Conservation (phyloP, 2,888 invertebrate genomes). For the Ochlodes sylvanus region DNA sequence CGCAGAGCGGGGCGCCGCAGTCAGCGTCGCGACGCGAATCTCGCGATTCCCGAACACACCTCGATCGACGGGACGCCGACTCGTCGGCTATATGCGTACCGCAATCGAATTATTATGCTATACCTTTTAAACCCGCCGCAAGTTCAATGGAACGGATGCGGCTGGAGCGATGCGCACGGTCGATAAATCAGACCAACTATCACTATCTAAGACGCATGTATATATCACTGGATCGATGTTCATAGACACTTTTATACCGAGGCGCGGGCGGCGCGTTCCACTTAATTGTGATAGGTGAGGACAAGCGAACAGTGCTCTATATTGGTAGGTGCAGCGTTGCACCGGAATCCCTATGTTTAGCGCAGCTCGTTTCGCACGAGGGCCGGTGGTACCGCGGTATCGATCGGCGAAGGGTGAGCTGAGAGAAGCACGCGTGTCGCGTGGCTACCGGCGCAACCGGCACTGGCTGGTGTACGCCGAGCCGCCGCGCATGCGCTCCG, state of each 20-base stretch:
- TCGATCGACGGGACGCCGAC: conserved; percentile 63
- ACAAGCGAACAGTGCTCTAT: conserved; percentile 52
- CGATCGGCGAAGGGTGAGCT: conserved; percentile 52
- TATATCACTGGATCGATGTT: conserved; percentile 41
- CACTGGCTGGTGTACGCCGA: conserved; percentile 72
- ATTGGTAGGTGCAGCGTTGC: conserved; percentile 69
- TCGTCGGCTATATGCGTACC: conserved; percentile 48
- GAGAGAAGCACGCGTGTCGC: conserved; percentile 70
- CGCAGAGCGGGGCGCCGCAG: conserved; percentile 66
- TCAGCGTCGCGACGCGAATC: conserved; percentile 57
- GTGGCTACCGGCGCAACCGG: conserved; percentile 80
- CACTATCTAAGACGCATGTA: conserved; percentile 49
- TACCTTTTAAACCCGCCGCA: conserved; percentile 39
- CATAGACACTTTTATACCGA: conserved; percentile 25
- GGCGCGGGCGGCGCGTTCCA: conserved; percentile 24
- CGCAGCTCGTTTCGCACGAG: conserved; percentile 54
- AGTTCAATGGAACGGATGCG: conserved; percentile 25
- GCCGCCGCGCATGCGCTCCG: conserved; percentile 70
- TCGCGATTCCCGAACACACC: conserved; percentile 63
- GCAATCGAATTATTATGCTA: conserved; percentile 34
- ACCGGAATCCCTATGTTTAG: conserved; percentile 68
- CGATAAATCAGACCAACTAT: conserved; percentile 33
- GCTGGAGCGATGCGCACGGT: conserved; percentile 16
- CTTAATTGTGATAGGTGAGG: conserved; percentile 19
- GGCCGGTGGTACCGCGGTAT: conserved; percentile 44